phyloP scores from a whole-genome alignment of 2,888 invertebrate genomes.

The Polyploca ridens region DNA sequence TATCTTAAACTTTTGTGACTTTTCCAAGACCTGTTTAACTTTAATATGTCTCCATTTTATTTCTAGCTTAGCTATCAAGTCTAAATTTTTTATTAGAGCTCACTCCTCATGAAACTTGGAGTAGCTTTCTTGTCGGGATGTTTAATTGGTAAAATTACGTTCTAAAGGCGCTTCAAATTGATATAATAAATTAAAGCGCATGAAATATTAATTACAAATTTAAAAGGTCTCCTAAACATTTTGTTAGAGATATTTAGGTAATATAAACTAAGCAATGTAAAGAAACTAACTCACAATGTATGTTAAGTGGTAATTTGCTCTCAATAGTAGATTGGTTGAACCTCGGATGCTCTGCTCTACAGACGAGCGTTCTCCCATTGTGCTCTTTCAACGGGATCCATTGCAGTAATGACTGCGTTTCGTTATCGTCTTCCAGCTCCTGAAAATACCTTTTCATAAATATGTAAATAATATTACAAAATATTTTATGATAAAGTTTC shows the following conservation, averaged over 20 bases:
- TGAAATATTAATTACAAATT: no score
- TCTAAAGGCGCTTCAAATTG: no score
- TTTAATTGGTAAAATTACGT: neutral
- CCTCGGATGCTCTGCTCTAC: constrained; percentile 91
- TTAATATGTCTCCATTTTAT: neutral
- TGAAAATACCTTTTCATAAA: constrained; percentile 52
- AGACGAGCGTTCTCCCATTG: constrained; percentile 91
- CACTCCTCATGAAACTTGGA: neutral
- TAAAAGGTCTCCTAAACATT: no score
- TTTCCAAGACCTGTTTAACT: neutral
- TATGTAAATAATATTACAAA: constrained; percentile 3
- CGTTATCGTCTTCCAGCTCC: constrained; percentile 91
- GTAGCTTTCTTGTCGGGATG: neutral
- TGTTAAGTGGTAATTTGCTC: constrained; percentile 91
- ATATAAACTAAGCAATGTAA: neutral
- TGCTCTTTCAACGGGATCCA: constrained; percentile 91
- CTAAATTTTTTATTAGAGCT: neutral
- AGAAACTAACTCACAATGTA: constrained; percentile 90
- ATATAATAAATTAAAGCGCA: no score
- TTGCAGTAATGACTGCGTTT: constrained; percentile 91
- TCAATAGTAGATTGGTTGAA: constrained; percentile 90
- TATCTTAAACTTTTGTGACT: neutral
- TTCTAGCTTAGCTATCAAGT: neutral
- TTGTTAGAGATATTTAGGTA: no score
- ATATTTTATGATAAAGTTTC: neutral